Percentiles rank a stretch among this genome's conserved stretches.
Conservation (phyloP, 1,140 invertebrate genomes). For the Aphaenogaster floridana region DNA sequence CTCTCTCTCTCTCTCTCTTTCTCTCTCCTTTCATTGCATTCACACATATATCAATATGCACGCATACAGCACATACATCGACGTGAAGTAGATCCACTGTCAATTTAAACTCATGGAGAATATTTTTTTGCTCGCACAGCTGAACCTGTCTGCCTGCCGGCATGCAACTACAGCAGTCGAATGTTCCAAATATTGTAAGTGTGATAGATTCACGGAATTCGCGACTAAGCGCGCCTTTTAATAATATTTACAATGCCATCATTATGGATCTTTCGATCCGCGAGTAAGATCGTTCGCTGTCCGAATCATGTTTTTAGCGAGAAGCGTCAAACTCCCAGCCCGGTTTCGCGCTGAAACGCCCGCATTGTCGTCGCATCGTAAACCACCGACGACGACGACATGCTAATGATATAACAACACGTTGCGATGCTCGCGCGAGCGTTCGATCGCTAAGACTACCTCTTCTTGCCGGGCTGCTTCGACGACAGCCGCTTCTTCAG, state of each 20-base stretch:
- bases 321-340: not conserved
- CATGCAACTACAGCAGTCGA: not conserved
- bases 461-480: constrained; percentile 84
- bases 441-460: constrained; percentile 85
- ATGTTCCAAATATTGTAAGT: constrained; percentile 23
- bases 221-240: constrained; percentile 16
- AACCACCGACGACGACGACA: constrained; percentile 25
- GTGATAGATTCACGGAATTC: constrained; percentile 28
- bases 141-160: not conserved
- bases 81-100: constrained; percentile 32
- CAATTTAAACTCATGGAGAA: constrained; percentile 50
- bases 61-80: constrained; percentile 30
- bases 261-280: not conserved
- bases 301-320: not conserved
- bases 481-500: constrained; percentile 82
- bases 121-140: constrained; percentile 21
- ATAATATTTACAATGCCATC: constrained; percentile 55
- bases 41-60: constrained; percentile 58
- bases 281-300: constrained; percentile 30
- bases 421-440: constrained; percentile 69
- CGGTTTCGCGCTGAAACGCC: constrained; percentile 43
- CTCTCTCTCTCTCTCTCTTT: constrained; percentile 27
- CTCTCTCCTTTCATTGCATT: constrained; percentile 49
- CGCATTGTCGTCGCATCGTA: constrained; percentile 4
- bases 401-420: constrained; percentile 47